phyloP scores from a whole-genome alignment of 2,888 invertebrate species.

The Nymphalis c-album region DNA sequence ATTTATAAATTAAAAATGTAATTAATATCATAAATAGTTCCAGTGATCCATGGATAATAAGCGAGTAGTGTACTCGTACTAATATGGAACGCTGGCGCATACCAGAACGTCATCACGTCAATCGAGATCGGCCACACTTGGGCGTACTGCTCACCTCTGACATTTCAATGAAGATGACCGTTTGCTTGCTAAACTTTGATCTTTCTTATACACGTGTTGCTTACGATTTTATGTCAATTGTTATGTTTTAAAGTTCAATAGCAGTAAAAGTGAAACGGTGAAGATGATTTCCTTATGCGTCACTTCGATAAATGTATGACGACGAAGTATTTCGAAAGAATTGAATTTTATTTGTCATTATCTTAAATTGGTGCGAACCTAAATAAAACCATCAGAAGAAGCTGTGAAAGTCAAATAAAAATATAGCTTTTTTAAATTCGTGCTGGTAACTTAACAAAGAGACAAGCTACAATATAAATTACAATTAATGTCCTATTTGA shows the following conservation, averaged over 20 bases:
- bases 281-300: constrained; percentile 15
- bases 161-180: constrained; percentile 71
- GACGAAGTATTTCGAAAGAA: neutral
- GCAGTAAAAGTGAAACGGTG: constrained; percentile 62
- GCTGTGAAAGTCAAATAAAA: neutral
- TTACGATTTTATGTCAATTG: constrained; percentile 70
- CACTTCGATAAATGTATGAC: constrained; percentile 17
- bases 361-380: neutral
- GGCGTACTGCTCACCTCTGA: constrained; percentile 59
- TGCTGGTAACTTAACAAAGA: neutral
- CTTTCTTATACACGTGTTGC: constrained; percentile 58
- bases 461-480: neutral
- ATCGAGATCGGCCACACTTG: constrained; percentile 41
- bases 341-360: constrained; percentile 3
- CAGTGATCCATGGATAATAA: constrained; percentile 33
- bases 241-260: constrained; percentile 52
- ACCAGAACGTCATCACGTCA: constrained; percentile 53
- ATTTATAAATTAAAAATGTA: neutral
- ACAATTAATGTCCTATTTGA: neutral
- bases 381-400: neutral
- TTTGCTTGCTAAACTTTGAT: constrained; percentile 68
- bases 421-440: neutral
- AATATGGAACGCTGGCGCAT: constrained; percentile 49
- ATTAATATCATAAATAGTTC: constrained; percentile 10
- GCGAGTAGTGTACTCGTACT: constrained; percentile 18